These are phyloP conservation scores for Cosmorhoe ocellata DNA, from an alignment of 2,888 invertebrate genomes.

Conservation along the genomic window DNA sequence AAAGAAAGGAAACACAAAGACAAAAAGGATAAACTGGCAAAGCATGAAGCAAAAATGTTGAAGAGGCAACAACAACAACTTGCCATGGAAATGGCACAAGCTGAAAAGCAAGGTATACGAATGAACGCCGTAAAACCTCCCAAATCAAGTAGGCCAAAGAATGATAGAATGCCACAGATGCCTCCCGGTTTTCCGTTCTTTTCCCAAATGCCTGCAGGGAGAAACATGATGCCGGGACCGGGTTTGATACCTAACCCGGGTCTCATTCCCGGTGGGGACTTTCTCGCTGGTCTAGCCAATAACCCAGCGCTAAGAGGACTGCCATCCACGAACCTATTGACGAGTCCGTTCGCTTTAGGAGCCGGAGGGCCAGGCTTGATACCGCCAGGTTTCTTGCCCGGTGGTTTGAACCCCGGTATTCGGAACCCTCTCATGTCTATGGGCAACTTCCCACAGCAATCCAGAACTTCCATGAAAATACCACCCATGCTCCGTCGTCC, in stretches of 20 bases:
- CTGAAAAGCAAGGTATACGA: constrained; percentile 67
- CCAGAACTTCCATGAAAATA: constrained; percentile 82
- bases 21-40: constrained; percentile 75
- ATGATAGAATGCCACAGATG: constrained; percentile 69
- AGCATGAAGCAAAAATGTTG: constrained; percentile 70
- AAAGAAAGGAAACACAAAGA: constrained; percentile 83
- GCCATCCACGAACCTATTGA: constrained; percentile 64
- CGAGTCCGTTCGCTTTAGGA: constrained; percentile 79
- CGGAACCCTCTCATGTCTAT: constrained; percentile 78
- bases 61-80: constrained; percentile 75
- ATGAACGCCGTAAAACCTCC: constrained; percentile 57
- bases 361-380: constrained; percentile 84
- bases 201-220: constrained; percentile 70
- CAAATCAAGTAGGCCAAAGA: constrained; percentile 69
- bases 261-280: constrained; percentile 73
- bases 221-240: constrained; percentile 81
- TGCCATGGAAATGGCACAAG: constrained; percentile 67
- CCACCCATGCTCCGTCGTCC: constrained; percentile 83
- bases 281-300: constrained; percentile 68
- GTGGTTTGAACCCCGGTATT: constrained; percentile 61
- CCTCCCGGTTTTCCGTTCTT: constrained; percentile 76
- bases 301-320: constrained; percentile 74
- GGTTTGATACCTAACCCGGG: constrained; percentile 74
- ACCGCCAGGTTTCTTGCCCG: constrained; percentile 75
- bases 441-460: constrained; percentile 81